phyloP scores from a whole-genome alignment of 1,140 invertebrate species.

The Hormaphis cornu region DNA sequence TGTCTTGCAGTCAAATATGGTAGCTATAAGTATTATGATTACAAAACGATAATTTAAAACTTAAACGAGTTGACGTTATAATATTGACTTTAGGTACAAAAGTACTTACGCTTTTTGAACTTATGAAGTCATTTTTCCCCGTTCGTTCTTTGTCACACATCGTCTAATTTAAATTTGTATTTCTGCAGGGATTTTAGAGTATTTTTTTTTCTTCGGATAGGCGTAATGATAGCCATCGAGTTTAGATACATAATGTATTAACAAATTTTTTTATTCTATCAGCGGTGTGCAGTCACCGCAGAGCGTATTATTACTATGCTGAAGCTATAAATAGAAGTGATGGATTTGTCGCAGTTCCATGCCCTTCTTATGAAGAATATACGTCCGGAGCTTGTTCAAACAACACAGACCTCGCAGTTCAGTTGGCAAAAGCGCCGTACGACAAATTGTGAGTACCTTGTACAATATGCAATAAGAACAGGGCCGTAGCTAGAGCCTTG shows the following conservation, averaged over 20 bases:
- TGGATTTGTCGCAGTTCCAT: constrained; percentile 46
- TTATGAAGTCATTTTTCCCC: no score
- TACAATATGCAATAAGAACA: not conserved
- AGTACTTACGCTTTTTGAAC: no score
- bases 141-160: no score
- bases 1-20: not conserved
- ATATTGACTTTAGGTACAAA: no score
- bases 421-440: constrained; percentile 30
- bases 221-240: no score
- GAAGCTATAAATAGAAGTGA: constrained; percentile 42
- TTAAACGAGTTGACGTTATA: no score
- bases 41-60: no score
- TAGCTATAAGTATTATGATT: no score
- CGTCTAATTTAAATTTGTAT: no score
- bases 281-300: constrained; percentile 46
- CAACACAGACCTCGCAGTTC: constrained; percentile 36
- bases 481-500: no score
- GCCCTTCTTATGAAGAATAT: constrained; percentile 48
- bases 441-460: constrained; percentile 32
- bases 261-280: constrained; percentile 23
- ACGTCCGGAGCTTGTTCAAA: constrained; percentile 46
- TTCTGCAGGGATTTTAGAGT: no score
- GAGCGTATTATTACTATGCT: constrained; percentile 46
- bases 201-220: no score
- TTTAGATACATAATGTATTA: not conserved